Conservation (phyloP, 2,113 vertebrate genomes). For the Bufo bufo region DNA sequence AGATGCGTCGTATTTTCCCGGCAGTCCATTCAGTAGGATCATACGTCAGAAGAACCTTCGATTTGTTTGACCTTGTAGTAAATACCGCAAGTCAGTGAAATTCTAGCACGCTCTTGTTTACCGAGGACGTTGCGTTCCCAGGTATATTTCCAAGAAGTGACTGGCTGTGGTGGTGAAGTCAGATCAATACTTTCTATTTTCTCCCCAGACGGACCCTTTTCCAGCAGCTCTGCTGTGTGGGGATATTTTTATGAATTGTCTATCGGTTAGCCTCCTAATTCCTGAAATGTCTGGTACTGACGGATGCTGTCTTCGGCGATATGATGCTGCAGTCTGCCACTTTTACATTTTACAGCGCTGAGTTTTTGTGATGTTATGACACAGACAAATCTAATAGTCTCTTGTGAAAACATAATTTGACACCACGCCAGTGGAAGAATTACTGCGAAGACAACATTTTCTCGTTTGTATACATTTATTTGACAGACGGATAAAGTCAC, state of each 20-base stretch:
- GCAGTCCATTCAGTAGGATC: not conserved
- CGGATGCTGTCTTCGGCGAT: not conserved
- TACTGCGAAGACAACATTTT: not conserved
- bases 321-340: not conserved
- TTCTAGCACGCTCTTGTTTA: not conserved
- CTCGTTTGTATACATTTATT: not conserved
- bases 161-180: not conserved
- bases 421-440: not conserved
- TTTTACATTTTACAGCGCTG: not conserved
- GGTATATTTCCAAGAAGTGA: not conserved
- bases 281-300: not conserved
- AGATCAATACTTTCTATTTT: slow-evolving; percentile 21
- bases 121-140: not conserved
- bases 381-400: not conserved
- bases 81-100: slow-evolving; percentile 5
- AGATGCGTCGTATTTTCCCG: not conserved
- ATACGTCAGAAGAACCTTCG: not conserved
- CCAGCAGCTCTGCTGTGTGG: not conserved
- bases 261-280: not conserved
- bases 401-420: not conserved
- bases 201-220: not conserved
- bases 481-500: not conserved
- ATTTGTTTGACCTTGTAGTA: slow-evolving; percentile 21
- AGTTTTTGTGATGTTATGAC: not conserved
- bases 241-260: slow-evolving; percentile 25